A percentile compares a stretch with the other conserved stretches of the same genome.
phyloP scores from a whole-genome alignment of 2,113 vertebrate genomes.

The Piaya cayana region DNA sequence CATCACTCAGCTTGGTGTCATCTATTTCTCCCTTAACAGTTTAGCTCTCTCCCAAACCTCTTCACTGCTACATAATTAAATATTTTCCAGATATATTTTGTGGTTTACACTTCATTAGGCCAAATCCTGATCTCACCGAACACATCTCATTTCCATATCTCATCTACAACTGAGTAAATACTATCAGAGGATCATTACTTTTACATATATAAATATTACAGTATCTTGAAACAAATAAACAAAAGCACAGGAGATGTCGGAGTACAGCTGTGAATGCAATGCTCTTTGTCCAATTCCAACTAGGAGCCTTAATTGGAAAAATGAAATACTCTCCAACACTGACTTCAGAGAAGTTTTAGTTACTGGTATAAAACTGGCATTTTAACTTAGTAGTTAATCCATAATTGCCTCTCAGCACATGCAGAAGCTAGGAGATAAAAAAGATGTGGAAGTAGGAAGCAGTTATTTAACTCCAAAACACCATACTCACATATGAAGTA shows the following conservation, averaged over 20 bases:
- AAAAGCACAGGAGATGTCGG: not conserved
- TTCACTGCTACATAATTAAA: slow-evolving; percentile 42
- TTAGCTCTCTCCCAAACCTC: slow-evolving; percentile 38
- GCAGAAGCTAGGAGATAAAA: not conserved
- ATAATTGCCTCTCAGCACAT: not conserved
- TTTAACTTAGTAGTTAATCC: not conserved
- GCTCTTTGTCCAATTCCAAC: not conserved
- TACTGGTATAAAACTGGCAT: not conserved
- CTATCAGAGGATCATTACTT: not conserved
- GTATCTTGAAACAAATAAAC: not conserved
- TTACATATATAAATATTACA: not conserved
- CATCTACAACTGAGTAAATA: not conserved
- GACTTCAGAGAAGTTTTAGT: not conserved
- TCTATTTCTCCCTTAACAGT: not conserved
- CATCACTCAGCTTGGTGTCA: no score
- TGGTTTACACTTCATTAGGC: not conserved
- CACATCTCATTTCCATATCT: not conserved
- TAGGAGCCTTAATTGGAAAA: not conserved
- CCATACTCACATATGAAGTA: no score
- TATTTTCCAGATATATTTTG: not conserved
- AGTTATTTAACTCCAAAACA: no score
- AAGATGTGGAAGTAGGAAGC: not conserved
- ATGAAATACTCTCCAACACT: not conserved
- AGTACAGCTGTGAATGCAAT: not conserved
- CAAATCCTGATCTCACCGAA: not conserved